These are phyloP conservation scores for Onthophagus taurus DNA, from an alignment of 1,140 invertebrate species.

Conservation along the genomic window DNA sequence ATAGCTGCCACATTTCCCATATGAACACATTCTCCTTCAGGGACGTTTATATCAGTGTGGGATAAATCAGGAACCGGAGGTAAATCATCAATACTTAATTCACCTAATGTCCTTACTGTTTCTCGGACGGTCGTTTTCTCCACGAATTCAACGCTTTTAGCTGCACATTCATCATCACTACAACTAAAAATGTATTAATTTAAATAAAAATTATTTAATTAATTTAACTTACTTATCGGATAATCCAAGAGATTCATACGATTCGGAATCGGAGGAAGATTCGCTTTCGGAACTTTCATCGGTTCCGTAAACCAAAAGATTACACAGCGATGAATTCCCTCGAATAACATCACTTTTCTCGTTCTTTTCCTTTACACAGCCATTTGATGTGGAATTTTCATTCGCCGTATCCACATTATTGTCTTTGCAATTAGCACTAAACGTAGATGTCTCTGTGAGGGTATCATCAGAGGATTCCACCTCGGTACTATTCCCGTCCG, in stretches of 20 bases:
- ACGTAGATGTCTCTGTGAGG: not conserved
- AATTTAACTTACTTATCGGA: conserved; percentile 8
- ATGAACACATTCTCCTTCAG: conserved; percentile 60
- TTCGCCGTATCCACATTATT: not conserved
- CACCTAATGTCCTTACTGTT: conserved; percentile 13
- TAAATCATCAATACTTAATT: conserved; percentile 51
- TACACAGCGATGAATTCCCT: conserved; percentile 2
- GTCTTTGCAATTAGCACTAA: not conserved
- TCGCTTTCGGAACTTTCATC: conserved; percentile 4
- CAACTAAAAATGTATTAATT: not conserved
- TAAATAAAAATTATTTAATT: not conserved
- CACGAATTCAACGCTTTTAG: conserved; percentile 3
- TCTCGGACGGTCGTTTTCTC: conserved; percentile 11
- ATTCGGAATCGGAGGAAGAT: conserved; percentile 10
- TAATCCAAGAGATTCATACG: conserved; percentile 4
- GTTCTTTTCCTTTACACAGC: not conserved
- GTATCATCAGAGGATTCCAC: not conserved
- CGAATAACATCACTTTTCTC: not conserved
- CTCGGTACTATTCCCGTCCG: not conserved
- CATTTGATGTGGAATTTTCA: not conserved
- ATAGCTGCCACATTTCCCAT: conserved; percentile 57
- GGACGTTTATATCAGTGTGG: conserved; percentile 60
- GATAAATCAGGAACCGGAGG: conserved; percentile 69
- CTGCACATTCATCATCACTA: conserved; percentile 7
- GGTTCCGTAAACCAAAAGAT: conserved; percentile 12